Evolutionary conservation across 2,113 vertebrate genomes (phyloP), one percentile per base, ranked within the genome.

Genomic region (Cariama cristata): DNA sequence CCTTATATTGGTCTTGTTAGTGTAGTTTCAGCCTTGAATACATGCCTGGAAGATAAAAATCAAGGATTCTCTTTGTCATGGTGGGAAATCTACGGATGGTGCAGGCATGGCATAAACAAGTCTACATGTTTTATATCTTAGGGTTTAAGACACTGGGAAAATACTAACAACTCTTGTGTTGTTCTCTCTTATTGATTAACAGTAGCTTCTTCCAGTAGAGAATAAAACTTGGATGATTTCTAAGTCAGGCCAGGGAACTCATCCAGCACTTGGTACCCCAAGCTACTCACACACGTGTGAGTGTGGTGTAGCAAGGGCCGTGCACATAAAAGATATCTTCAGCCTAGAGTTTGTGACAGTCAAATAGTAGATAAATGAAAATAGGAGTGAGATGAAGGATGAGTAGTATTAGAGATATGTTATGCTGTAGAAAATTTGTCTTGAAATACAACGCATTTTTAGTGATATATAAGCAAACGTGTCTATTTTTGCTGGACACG

Each of bases 221-320:
- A 47, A n/a, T 45, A 35, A 73, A 88, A 52, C 26, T 23, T 28
- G 24, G 10, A 38, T 66, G 6, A 30, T 75, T 82, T 76, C 22
- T 53, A 64, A 52, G 8, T 66, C 58, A 62, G 45, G 49, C 19
- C 40, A 47, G 42, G 22, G 38, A 75, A 55, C 9, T 20, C 42
- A 23, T 45, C 40, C 58, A 79, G 35, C 11, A 3, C 40, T 80
- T 30, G n/a, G 11, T 42, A 49, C 27, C 38, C 55, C 28, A 44
- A 38, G 24, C 19, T 27, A 2, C 35, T 76, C 44, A 42, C 35
- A 33, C 0, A 2, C 9, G 0, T 1, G 8, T 27, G 33, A 76
- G 23, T 11, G 45, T 32, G 32, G 24, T 67, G 16, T 26, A 49
- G 30, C 8, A 16, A 40, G n/a, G 45, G 26, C 38, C 52, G 20